Evolutionary conservation across 2,113 vertebrate species (phyloP).

Genomic region (Mastomys natalensis): DNA sequence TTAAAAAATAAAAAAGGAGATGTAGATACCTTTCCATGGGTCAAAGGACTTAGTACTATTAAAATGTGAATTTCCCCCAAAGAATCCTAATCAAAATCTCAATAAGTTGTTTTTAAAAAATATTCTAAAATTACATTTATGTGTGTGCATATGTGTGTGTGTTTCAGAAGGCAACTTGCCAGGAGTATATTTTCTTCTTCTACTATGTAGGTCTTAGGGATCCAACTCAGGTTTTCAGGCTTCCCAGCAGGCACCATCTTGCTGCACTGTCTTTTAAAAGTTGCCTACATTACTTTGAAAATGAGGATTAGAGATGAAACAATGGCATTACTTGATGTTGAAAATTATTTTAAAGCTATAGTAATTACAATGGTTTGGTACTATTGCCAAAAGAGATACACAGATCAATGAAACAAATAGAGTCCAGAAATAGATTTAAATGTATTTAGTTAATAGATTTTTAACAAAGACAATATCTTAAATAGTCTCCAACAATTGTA

Average conservation of each 20-base stretch:
- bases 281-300: background rate
- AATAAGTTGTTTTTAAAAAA: background rate
- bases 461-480: background rate
- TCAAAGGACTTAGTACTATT: background rate
- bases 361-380: background rate
- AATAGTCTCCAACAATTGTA: background rate
- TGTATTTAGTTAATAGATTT: background rate
- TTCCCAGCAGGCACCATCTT: background rate
- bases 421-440: background rate
- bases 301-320: background rate
- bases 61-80: background rate
- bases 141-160: background rate
- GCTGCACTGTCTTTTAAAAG: background rate
- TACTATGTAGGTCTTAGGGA: too few species aligned
- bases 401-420: background rate
- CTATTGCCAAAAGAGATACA: background rate
- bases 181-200: background rate
- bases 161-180: background rate
- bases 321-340: background rate
- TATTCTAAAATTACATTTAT: background rate
- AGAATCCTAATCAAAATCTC: background rate
- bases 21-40: background rate
- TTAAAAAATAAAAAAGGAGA: conserved; percentile 7
- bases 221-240: background rate
- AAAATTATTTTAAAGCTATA: conserved; percentile 35